Conservation (phyloP, 2,797 vertebrate species). For the Microcaecilia unicolor region DNA sequence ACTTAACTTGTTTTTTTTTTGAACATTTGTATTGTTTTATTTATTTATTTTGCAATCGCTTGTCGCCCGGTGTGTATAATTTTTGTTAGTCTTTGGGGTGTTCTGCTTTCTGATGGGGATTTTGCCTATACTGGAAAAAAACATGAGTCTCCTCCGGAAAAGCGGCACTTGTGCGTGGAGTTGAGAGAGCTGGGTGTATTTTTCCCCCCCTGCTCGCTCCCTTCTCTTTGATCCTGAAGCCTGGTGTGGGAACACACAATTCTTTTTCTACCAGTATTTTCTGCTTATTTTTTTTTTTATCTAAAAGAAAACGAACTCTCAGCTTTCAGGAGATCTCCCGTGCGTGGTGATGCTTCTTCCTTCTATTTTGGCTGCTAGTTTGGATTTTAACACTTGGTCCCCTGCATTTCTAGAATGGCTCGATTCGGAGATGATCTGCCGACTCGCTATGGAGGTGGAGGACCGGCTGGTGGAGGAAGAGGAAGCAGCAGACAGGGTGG, state of each 20-base stretch:
- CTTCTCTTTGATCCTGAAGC: not conserved
- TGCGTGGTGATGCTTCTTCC: slow-evolving; percentile 75
- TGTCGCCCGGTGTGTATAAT: too few relatives aligned
- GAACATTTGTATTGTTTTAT: too few relatives aligned
- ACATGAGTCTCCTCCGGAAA: too few relatives aligned
- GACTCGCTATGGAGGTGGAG: slow-evolving; percentile 75
- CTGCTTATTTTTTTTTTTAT: too few relatives aligned
- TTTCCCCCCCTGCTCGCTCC: not conserved
- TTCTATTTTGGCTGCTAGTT: slow-evolving; percentile 54
- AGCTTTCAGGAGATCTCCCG: slow-evolving; percentile 36
- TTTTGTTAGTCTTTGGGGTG: too few relatives aligned
- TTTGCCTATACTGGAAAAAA: too few relatives aligned
- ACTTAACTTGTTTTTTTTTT: too few relatives aligned
- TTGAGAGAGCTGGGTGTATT: not conserved
- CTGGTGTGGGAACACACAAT: too few relatives aligned
- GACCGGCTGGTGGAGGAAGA: slow-evolving; percentile 62
- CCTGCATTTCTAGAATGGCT: slow-evolving; percentile 70
- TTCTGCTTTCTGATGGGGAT: too few relatives aligned
- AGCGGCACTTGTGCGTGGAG: too few relatives aligned
- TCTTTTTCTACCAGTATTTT: not conserved
- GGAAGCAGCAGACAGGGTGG: slow-evolving; percentile 63
- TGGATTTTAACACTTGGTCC: slow-evolving; percentile 61
- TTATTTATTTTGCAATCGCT: too few relatives aligned
- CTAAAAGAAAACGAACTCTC: not conserved
- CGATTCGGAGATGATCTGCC: slow-evolving; percentile 87